phyloP scores from a whole-genome alignment of 2,888 invertebrate species.

The Standfussiana lucernea region DNA sequence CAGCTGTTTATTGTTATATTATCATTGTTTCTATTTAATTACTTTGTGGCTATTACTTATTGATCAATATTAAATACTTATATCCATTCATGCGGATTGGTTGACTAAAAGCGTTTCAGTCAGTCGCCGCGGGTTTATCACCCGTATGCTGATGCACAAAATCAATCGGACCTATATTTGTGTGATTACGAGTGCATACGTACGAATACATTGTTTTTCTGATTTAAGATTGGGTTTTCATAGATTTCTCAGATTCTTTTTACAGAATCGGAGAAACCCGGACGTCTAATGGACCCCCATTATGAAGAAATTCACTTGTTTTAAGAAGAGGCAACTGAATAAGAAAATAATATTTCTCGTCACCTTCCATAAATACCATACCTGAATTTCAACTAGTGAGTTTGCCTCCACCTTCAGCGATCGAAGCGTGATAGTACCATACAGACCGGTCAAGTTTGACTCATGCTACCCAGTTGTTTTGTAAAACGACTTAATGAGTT shows the following conservation, averaged over 20 bases:
- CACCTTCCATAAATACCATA: neutral
- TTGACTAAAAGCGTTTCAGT: conserved; percentile 19
- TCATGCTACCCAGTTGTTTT: conserved; percentile 16
- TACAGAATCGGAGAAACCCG: neutral
- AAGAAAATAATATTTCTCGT: neutral
- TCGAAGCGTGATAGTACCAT: neutral
- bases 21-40: conserved; percentile 43
- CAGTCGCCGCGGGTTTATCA: neutral
- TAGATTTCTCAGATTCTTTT: neutral
- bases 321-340: neutral
- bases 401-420: neutral
- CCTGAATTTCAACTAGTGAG: neutral
- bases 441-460: conserved; percentile 22
- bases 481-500: conserved; percentile 22
- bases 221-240: neutral
- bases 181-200: neutral
- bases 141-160: neutral
- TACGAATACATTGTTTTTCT: neutral
- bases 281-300: neutral
- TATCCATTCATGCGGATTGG: conserved; percentile 22
- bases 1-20: conserved; percentile 1
- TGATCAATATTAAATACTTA: conserved; percentile 37
- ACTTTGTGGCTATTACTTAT: conserved; percentile 23
- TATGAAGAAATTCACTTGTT: neutral
- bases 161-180: too few species aligned